Base-by-base conservation (phyloP, 2,888 invertebrate species). In the Lordiphosa fenestrarum region DNA sequence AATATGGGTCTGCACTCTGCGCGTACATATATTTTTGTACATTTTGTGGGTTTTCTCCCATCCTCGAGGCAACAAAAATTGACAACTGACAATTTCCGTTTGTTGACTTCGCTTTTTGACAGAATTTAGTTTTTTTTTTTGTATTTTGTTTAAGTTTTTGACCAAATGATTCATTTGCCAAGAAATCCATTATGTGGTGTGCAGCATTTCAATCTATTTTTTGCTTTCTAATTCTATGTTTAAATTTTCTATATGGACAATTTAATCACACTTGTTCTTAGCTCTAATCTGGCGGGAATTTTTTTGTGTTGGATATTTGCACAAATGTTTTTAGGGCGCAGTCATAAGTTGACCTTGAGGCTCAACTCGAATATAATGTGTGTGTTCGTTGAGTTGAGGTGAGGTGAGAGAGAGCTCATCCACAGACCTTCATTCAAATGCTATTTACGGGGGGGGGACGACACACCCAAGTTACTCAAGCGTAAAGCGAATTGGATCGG, bases 11-110 rank as follows among this genome's bases (percentile, higher is more conserved):
- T 70, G 68, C 64, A 52, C 66, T 61, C 62, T 44, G 40, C 37
- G 30, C 15, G 40, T 25, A 39, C 15, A 44, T 40, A 25, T 33
- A 59, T 58, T 23, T 57, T 51, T 13, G 30, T 30, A 30, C 30
- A 30, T 9, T 30, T 30, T 9, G 30, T 30, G 9, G 30, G 30
- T 30, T 41, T 25, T 36, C 15, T 38, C 10, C 41, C 42, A 58
- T 50, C 50, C 42, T 53, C 44, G 9, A 50, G 60, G 48, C 46
- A 46, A 15, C 39, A 56, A 58, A 47, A 66, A 80, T 77, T 81
- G 81, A 81, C 83, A 83, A 66, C 65, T 83, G 81, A 83, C 83
- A 81, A 77, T 77, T 81, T 77, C 67, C 77, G 77, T 76, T 71
- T 76, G 76, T 55, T 68, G 62, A 62, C 54, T 54, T 54, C 35